Base-by-base conservation (phyloP, 1,140 invertebrate genomes). In the Drosophila punjabiensis region DNA sequence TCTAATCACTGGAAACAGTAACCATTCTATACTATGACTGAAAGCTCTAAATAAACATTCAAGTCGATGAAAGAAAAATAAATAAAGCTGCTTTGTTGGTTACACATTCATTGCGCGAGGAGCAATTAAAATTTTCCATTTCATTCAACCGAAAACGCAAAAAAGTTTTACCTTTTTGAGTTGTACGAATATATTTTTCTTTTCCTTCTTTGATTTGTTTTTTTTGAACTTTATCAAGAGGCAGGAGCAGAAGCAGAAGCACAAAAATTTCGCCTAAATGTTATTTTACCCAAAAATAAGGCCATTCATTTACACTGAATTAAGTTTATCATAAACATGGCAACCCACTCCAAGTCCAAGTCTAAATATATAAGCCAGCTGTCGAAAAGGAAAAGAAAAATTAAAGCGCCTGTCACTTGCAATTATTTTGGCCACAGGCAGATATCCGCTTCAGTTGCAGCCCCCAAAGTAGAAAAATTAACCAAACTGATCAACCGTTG, bases 71-170 rank as follows among this genome's bases (percentile, higher is more conserved):
- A n/a, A 47, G 24, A 10, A 48, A 14, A n/a, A 7, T 39, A 39
- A 11, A 56, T 24, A 37, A 37, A 24, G 6, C 37, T 24, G 9
- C 41, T 18, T 16, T 41, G 11, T 11, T 71, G 28, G 24, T 30
- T 30, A 73, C 45, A 33, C 53, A 35, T 52, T 11, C n/a, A n/a
- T n/a, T 24, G 30, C 30, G 43, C 45, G 69, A n/a, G n/a, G 24
- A 90, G 90, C 90, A 92, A 92, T 92, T 92, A 92, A 92, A 92
- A 92, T 92, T 84, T 92, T 92, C 90, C 90, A 92, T 90, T 90
- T 90, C 90, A 90, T 78, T 92, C 90, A 89, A 92, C 90, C 71
- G 78, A 63, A 90, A 90, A 86, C 56, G 70, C 16, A 86, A 66
- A 89, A 89, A 87, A 87, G 79, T 90, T 91, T 83, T 53, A 76